Evolutionary conservation across 2,797 vertebrate genomes (phyloP).

Genomic region (Allobates femoralis): DNA sequence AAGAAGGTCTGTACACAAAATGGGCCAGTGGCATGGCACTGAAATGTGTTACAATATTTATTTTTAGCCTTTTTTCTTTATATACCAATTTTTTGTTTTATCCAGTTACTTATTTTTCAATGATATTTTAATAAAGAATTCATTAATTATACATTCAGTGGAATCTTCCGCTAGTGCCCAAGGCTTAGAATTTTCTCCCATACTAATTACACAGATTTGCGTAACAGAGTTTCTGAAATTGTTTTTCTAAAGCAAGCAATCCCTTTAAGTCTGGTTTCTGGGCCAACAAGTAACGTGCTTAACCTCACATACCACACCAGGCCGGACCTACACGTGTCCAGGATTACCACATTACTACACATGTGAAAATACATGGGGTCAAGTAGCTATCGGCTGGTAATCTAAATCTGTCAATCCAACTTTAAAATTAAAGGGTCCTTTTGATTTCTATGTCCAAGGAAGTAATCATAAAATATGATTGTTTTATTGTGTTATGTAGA

Average conservation of each 20-base stretch:
- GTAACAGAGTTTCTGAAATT: neutral
- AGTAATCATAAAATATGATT: too few species aligned
- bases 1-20: too few species aligned
- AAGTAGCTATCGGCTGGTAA: neutral
- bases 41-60: too few species aligned
- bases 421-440: neutral
- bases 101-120: too few species aligned
- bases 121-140: too few species aligned
- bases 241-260: neutral
- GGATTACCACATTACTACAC: slow-evolving; percentile 7
- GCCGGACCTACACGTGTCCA: neutral
- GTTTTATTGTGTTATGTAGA: neutral
- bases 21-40: too few species aligned
- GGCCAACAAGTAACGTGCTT: neutral
- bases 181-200: too few species aligned
- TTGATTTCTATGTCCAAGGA: neutral
- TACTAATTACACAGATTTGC: neutral
- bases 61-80: too few species aligned
- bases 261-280: neutral
- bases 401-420: neutral
- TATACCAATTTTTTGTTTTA: too few species aligned
- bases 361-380: slow-evolving; percentile 1
- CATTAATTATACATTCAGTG: too few species aligned
- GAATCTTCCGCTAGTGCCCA: too few species aligned
- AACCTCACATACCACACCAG: neutral